Conservation (phyloP, 2,888 invertebrate genomes). For the Sphinx pinastri region DNA sequence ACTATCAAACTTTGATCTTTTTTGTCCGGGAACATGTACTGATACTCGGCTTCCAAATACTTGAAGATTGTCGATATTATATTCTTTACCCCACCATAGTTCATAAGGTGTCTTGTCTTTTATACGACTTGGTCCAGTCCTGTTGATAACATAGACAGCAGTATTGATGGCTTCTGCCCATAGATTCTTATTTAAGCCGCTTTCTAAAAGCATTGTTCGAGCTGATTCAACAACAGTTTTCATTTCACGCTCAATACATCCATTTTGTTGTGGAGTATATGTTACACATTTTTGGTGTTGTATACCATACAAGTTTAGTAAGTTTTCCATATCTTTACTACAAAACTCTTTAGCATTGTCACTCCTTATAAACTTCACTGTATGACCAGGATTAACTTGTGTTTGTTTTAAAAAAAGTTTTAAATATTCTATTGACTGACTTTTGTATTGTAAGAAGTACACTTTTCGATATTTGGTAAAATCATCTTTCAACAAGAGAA, state of each 20-base stretch:
- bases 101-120: slow-evolving; percentile 19
- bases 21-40: slow-evolving; percentile 31
- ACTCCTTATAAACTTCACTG: slow-evolving; percentile 18
- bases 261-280: slow-evolving; percentile 49
- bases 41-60: neutral
- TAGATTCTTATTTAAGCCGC: slow-evolving; percentile 30
- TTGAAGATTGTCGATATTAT: no score
- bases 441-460: slow-evolving; percentile 34
- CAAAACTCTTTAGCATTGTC: slow-evolving; percentile 11
- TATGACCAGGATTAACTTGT: slow-evolving; percentile 21
- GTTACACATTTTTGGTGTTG: slow-evolving; percentile 5
- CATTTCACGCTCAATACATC: neutral
- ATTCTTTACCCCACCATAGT: neutral
- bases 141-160: slow-evolving; percentile 25
- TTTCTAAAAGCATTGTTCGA: slow-evolving; percentile 32
- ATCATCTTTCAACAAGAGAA: slow-evolving; percentile 34
- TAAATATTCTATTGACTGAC: slow-evolving; percentile 27
- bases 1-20: slow-evolving; percentile 30
- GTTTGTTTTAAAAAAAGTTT: slow-evolving; percentile 30
- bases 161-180: slow-evolving; percentile 38
- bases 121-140: slow-evolving; percentile 23
- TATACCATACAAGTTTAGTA: neutral
- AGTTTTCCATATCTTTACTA: slow-evolving; percentile 29
- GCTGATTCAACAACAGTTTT: neutral
- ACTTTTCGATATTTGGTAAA: slow-evolving; percentile 32